Base-by-base conservation (phyloP, 2,113 vertebrate species). In the Macquaria ambigua region DNA sequence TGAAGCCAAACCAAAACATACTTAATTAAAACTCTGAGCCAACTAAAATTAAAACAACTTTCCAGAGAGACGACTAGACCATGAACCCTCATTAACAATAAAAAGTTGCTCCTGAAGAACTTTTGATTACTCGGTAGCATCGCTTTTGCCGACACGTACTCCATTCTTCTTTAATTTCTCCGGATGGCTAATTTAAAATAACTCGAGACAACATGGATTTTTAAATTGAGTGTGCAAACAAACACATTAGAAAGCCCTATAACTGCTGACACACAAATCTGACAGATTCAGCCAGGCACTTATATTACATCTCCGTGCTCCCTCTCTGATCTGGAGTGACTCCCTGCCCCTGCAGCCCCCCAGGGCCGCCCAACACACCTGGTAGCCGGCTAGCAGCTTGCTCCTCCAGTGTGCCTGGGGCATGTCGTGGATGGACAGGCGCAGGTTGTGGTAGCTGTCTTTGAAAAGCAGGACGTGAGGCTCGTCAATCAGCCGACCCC, bases 361-460 rank as follows among this genome's bases (percentile, higher is more conserved):
- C 50, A 20, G 74, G 86, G 76, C 72, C 34, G 6, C 56, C 52
- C 43, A 86, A 86, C 95, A 79, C 87, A 99, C 98, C 97, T 99
- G 98, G 94, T 99, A 99, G 91, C 97, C 98, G 73, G 97, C 97
- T 0, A 99, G 97, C 77, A 99, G 97, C 87, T 99, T 99, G 96
- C 98, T 99, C 93, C 98, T 98, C 98, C 98, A 99, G 92, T 99
- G 97, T 16, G 97, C 97, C 94, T 97, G 98, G 93, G 98, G 98
- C 96, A 99, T 97, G 63, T 99, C 98, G 0, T 99, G 98, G 94
- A 99, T 97, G 93, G 98, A 99, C 86, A 99, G 96, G 74, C 98
- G 98, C 91, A 99, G 96, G 95, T 99, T 99, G 96, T 99, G 98
- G 95, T 99, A 99, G 91, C 98, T 99, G 96, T 99, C 98, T 96